Evolutionary conservation across 2,113 vertebrate genomes (phyloP), one percentile per base, ranked within the genome.

Genomic region (Pseudolaguvia tuberculata): DNA sequence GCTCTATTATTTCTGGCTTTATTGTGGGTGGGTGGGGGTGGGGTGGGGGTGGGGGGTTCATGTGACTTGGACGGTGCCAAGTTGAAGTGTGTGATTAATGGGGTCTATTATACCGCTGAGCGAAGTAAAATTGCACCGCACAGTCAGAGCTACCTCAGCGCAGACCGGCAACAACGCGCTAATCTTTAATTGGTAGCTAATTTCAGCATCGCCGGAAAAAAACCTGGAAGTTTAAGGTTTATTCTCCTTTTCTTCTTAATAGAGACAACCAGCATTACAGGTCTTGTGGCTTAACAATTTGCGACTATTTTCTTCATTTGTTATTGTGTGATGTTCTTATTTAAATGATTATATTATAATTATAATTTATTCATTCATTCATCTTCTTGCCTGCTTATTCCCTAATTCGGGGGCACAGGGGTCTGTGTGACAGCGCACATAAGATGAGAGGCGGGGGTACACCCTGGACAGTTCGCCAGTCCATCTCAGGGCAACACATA

Each of bases 21-120:
- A 67, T 77, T 81, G 79, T 78, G 72, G 55, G 50, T 15, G 15
- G 73, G 35, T 59, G 58, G 2, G 29, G 25, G 12, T 59, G 42
- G n/a, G n/a, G n/a, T 20, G 14, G n/a, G 20, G 14, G 47, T 5
- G 45, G 63, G 5, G 65, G 29, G 53, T 35, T 35, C 42, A 5
- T 29, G 23, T 42, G 66, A 62, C 53, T 61, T 31, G 66, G 80
- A 78, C 58, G 58, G 31, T 5, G 58, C 17, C 68, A 23, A 25
- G 70, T 74, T 50, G 68, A 59, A 52, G 70, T 70, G 45, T 23
- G 76, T 84, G 80, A 84, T 84, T 84, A 80, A 84, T 84, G 76
- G 48, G 12, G 66, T 29, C 80, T 66, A 70, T 82, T 78, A 79
- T 48, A 74, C 31, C 51, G 59, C 79, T 80, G 79, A 82, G 67